Evolutionary conservation across 2,797 vertebrate species (phyloP), one percentile per base, ranked within the genome.

Genomic region (Acanthis flammea): DNA sequence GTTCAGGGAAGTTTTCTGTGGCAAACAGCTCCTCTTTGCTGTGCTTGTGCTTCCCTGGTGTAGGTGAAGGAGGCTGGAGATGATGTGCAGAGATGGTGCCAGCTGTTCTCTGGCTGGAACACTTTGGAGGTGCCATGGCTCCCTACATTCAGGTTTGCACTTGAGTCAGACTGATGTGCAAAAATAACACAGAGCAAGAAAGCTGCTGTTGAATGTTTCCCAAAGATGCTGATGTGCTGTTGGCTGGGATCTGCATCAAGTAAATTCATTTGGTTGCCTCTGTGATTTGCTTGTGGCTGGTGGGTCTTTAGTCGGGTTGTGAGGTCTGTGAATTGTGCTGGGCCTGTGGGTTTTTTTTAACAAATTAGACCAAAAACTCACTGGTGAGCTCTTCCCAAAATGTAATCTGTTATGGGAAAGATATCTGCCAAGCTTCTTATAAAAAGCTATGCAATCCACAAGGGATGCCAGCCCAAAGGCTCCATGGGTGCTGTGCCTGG

Each of bases 141-240:
- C 62, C 4, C 1, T 42, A 47, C 3, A 0, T 63, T 73, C 66
- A 53, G 33, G 50, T 65, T 77, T 83, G 48, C 2, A 2, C 74
- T 90, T 15, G 39, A 74, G 23, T 61, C 76, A 67, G 57, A 31
- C 81, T 41, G 75, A 81, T 19, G 25, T 33, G 35, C 42, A 90
- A 50, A 91, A 94, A 54, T 57, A 83, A 87, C 30, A 14, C 0
- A 4, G 31, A 4, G 27, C 7, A 48, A 48, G 85, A 61, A 62
- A 88, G 25, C 48, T 88, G n/a, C 45, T 31, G 45, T 45, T 70
- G 54, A 33, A 13, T 0, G 0, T 48, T 89, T 88, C 51, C 44
- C 0, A 0, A 58, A 61, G 58, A 78, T 6, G 7, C 54, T 77
- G 82, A 7, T 65, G 42, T 3, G 12, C 85, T 4, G 0, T 68